These are phyloP conservation scores for Drosophila serrata DNA, from an alignment of 1,140 invertebrate genomes.

Conservation along the genomic window DNA sequence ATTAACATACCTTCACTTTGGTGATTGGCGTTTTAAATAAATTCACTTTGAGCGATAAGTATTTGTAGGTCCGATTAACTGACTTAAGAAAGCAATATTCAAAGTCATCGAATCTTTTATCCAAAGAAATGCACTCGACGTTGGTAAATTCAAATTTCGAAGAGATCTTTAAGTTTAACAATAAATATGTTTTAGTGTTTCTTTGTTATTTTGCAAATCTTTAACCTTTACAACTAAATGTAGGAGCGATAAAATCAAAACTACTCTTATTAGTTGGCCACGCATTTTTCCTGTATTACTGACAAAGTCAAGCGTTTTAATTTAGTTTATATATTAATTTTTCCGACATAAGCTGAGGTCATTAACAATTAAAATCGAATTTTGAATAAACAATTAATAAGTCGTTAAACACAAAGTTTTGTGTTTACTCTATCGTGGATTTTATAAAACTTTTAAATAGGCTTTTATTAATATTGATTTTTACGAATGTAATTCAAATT, in stretches of 20 bases:
- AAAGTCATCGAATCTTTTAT: constrained; percentile 4
- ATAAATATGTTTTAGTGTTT: background rate
- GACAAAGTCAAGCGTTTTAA: background rate
- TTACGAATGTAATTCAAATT: too few relatives aligned
- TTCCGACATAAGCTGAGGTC: too few relatives aligned
- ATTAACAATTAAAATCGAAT: too few relatives aligned
- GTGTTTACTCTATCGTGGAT: background rate
- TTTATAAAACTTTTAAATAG: too few relatives aligned
- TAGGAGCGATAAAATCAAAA: background rate
- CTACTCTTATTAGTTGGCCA: background rate
- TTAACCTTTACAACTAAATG: constrained; percentile 10
- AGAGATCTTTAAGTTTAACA: background rate
- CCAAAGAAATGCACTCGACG: constrained; percentile 1
- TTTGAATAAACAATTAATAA: too few relatives aligned
- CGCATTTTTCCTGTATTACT: background rate
- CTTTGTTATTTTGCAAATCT: too few relatives aligned
- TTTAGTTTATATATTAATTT: background rate
- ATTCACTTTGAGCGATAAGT: constrained; percentile 4
- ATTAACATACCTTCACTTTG: background rate
- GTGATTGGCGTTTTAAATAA: constrained; percentile 13
- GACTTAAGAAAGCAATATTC: constrained; percentile 18
- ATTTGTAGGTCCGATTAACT: constrained; percentile 15
- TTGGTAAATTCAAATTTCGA: constrained; percentile 20
- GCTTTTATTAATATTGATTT: too few relatives aligned
- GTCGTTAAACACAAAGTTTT: too few relatives aligned